Evolutionary conservation across 2,113 vertebrate genomes (phyloP).

Genomic region (Acinonyx jubatus): DNA sequence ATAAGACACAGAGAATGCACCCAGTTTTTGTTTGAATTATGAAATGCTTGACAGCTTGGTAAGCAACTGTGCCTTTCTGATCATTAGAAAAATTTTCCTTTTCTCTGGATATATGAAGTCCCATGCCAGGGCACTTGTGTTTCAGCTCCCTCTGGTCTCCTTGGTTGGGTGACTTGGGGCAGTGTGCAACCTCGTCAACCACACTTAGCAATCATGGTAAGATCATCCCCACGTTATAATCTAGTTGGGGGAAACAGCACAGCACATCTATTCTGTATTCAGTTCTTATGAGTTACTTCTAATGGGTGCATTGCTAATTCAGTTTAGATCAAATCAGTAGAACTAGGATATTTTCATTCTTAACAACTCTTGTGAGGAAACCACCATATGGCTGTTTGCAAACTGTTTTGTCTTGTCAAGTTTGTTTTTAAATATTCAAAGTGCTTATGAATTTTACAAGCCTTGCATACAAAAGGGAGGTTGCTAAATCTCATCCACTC

Average conservation of each 20-base stretch:
- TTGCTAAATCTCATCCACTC: neutral
- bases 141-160: neutral
- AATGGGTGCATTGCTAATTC: neutral
- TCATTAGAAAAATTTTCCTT: neutral
- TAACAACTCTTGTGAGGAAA: slow-evolving; percentile 34
- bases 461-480: slow-evolving; percentile 1
- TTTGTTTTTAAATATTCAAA: slow-evolving; percentile 61
- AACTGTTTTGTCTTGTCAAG: slow-evolving; percentile 54
- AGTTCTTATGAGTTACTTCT: neutral
- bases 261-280: neutral
- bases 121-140: neutral
- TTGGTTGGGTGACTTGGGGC: neutral
- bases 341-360: slow-evolving; percentile 37
- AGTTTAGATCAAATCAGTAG: slow-evolving; percentile 5
- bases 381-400: slow-evolving; percentile 65
- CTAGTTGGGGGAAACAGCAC: neutral
- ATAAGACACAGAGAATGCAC: neutral
- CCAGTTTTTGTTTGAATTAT: neutral
- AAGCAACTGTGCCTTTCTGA: neutral
- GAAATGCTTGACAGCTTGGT: neutral
- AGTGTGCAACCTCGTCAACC: neutral
- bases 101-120: neutral
- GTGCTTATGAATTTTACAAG: slow-evolving; percentile 41
- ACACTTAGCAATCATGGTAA: neutral
- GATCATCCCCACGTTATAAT: neutral